These are phyloP conservation scores for Tamias sibiricus DNA, from an alignment of 2,113 vertebrate genomes.

Conservation along the genomic window DNA sequence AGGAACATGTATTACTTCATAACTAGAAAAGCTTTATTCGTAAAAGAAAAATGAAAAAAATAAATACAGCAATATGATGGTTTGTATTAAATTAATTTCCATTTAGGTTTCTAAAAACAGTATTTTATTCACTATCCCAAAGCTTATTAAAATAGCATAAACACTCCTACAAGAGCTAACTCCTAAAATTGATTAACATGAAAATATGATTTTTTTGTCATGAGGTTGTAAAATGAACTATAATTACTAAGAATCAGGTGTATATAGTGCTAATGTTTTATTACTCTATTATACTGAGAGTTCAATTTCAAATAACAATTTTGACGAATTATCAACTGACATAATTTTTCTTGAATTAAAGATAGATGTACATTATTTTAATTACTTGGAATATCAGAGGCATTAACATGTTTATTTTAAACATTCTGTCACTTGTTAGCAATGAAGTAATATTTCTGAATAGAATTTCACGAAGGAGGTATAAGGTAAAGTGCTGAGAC, in stretches of 20 bases:
- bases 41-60: background rate
- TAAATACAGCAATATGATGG: background rate
- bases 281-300: background rate
- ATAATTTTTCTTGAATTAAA: constrained; percentile 46
- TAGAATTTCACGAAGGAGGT: constrained; percentile 28
- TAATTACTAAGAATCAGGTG: constrained; percentile 37
- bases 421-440: constrained; percentile 26
- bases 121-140: constrained; percentile 26
- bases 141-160: background rate
- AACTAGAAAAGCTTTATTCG: background rate
- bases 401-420: constrained; percentile 24
- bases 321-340: constrained; percentile 64
- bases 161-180: background rate
- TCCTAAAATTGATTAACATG: constrained; percentile 9
- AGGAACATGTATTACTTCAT: background rate
- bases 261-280: constrained; percentile 26
- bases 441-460: constrained; percentile 55
- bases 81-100: constrained; percentile 25
- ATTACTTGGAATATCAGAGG: constrained; percentile 50
- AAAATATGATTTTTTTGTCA: constrained; percentile 46
- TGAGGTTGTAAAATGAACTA: constrained; percentile 55
- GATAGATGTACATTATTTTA: constrained; percentile 46
- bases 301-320: constrained; percentile 17
- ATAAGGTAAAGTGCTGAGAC: constrained; percentile 26
- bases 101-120: constrained; percentile 14